Percentiles rank a stretch among this genome's conserved stretches.
phyloP scores from a whole-genome alignment of 2,113 vertebrate species.

The Antechinus stuartii region DNA sequence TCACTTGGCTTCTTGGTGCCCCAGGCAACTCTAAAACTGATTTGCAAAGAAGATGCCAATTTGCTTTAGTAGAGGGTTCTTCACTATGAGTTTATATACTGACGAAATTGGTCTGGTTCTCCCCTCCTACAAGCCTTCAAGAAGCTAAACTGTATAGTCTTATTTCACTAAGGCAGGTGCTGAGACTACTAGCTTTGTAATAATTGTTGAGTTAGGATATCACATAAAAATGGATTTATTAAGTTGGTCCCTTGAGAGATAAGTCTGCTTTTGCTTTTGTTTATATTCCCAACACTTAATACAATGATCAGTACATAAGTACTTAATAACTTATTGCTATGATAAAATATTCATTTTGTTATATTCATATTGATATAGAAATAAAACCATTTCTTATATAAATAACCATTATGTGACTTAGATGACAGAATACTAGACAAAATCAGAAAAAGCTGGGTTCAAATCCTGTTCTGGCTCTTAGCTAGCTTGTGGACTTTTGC shows the following conservation, averaged over 20 bases:
- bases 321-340: background rate
- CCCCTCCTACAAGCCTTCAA: background rate
- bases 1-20: background rate
- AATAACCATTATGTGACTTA: background rate
- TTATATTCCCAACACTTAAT: background rate
- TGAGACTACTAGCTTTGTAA: background rate
- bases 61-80: background rate
- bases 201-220: background rate
- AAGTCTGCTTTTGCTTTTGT: background rate
- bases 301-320: background rate
- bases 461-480: background rate
- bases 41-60: background rate
- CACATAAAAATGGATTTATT: background rate
- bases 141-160: background rate
- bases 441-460: background rate
- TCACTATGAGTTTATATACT: background rate
- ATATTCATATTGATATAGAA: background rate
- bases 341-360: background rate
- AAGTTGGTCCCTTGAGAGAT: background rate
- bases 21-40: background rate
- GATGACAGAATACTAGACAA: background rate
- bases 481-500: background rate
- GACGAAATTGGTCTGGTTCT: background rate
- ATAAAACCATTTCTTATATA: background rate
- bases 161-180: background rate